A percentile compares a stretch with the other conserved stretches of the same genome.
Conservation (phyloP, 1,140 invertebrate species). For the Sogatella furcifera region DNA sequence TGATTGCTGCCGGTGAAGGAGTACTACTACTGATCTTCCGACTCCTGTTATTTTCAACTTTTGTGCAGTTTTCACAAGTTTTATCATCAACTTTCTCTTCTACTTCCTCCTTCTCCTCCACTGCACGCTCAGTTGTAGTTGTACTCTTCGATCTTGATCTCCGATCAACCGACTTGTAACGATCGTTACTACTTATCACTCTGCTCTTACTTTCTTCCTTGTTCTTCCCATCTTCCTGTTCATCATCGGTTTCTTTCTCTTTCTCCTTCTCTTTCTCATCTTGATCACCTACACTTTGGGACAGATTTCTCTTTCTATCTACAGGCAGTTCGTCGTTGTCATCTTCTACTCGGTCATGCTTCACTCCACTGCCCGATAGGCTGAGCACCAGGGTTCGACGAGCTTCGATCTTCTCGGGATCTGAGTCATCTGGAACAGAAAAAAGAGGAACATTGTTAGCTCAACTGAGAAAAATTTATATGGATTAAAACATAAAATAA, state of each 20-base stretch:
- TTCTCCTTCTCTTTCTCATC: not conserved
- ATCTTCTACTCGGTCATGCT: not conserved
- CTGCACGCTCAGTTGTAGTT: no score
- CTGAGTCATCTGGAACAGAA: not conserved
- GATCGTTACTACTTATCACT: no score
- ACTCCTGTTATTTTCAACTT: not conserved
- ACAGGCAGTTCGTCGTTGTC: not conserved
- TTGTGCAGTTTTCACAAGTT: not conserved
- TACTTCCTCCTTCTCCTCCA: not conserved
- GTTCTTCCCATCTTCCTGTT: not conserved
- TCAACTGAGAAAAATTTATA: not conserved
- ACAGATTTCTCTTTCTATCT: not conserved
- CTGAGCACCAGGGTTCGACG: not conserved
- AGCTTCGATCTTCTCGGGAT: not conserved
- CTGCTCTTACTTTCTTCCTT: no score
- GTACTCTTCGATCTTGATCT: no score
- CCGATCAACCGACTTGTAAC: no score
- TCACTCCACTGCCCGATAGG: not conserved
- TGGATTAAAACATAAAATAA: no score
- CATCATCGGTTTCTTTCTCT: not conserved
- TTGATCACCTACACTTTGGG: no score
- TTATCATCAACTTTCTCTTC: not conserved
- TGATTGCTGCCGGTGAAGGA: not conserved
- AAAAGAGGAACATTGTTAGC: not conserved
- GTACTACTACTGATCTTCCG: not conserved